These are phyloP conservation scores for Autographa pulchrina DNA, from an alignment of 2,888 invertebrate genomes.

Conservation along the genomic window DNA sequence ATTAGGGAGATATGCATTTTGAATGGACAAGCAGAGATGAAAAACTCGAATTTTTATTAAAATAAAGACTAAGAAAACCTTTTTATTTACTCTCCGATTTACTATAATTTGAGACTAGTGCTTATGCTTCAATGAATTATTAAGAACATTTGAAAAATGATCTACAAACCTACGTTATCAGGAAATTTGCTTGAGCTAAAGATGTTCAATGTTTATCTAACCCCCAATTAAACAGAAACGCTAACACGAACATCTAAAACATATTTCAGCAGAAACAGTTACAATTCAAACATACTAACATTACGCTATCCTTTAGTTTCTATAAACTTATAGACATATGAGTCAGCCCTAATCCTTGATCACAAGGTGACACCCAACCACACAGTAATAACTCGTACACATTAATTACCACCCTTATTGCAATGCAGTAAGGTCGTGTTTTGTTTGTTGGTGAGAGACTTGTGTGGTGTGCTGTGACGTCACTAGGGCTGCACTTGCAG, in stretches of 20 bases:
- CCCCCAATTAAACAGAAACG: background rate
- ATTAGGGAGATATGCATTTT: no score
- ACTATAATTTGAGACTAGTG: no score
- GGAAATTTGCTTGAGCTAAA: background rate
- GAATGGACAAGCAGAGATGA: no score
- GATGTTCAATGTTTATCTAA: background rate
- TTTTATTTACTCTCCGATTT: no score
- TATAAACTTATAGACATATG: background rate
- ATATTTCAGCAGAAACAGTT: background rate
- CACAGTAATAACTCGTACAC: background rate
- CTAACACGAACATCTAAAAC: background rate
- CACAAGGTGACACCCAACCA: background rate
- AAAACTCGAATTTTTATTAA: no score
- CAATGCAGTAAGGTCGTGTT: background rate
- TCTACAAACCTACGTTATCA: background rate
- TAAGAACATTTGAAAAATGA: no score
- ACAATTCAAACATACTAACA: background rate
- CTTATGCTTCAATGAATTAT: no score
- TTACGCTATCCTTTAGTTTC: background rate
- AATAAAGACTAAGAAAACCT: no score
- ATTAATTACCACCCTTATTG: background rate
- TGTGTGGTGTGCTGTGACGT: slow-evolving; percentile 30
- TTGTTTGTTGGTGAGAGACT: background rate
- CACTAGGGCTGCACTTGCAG: slow-evolving; percentile 45
- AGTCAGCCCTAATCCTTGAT: background rate